Conservation (phyloP, 2,113 vertebrate genomes). For the Colinus virginianus region DNA sequence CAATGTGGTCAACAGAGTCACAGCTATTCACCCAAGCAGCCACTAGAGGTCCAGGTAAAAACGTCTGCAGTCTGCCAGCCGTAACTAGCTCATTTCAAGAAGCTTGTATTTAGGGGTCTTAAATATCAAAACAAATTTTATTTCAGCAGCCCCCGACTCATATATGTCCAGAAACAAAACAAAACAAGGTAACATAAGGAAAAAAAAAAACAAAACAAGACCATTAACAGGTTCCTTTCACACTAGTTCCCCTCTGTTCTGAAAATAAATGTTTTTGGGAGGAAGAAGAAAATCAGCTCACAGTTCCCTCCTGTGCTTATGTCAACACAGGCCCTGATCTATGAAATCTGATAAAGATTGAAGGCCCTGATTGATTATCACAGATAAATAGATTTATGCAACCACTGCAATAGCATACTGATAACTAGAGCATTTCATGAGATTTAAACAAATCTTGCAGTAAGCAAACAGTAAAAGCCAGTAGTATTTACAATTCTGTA, state of each 20-base stretch:
- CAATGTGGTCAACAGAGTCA: background rate
- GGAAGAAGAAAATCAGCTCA: background rate
- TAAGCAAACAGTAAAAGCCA: background rate
- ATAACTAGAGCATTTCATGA: background rate
- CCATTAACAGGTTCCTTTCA: background rate
- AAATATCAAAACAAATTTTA: background rate
- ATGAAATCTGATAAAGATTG: background rate
- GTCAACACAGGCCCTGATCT: background rate
- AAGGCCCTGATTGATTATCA: background rate
- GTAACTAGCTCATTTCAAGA: background rate
- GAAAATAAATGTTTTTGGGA: background rate
- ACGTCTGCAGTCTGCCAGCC: too few species aligned
- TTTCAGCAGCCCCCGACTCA: background rate
- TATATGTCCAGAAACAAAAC: background rate
- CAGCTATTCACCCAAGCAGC: background rate
- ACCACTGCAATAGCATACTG: background rate
- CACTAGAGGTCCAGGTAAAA: background rate
- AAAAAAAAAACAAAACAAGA: background rate
- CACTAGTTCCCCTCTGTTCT: background rate
- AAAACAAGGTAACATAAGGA: background rate
- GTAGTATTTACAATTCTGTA: background rate
- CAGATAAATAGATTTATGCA: background rate
- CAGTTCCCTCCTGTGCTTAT: background rate
- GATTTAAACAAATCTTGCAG: background rate
- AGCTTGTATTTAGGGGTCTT: accelerated